These are phyloP conservation scores for Batillaria attramentaria DNA, from an alignment of 1,140 invertebrate species.

Conservation along the genomic window DNA sequence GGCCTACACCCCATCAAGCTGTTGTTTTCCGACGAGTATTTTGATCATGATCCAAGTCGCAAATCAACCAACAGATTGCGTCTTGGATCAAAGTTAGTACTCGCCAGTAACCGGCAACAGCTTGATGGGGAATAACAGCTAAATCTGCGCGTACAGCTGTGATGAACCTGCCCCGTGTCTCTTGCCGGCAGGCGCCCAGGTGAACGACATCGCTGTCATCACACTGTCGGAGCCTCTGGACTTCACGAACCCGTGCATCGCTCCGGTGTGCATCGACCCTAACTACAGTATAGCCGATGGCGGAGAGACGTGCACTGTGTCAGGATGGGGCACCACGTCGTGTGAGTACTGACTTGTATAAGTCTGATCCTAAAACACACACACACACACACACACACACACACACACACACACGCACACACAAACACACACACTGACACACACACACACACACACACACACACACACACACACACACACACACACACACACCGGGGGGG, in stretches of 20 bases:
- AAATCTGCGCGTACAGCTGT: too few species aligned
- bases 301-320: conserved; percentile 11
- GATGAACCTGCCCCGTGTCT: too few species aligned
- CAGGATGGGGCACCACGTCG: conserved; percentile 24
- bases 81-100: too few species aligned
- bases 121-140: too few species aligned
- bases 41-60: too few species aligned
- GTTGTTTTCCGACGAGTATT: too few species aligned
- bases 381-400: neutral
- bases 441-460: conserved; percentile 16
- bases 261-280: conserved; percentile 6
- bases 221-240: conserved; percentile 12
- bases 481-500: neutral
- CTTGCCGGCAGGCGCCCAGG: neutral
- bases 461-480: conserved; percentile 2
- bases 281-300: neutral
- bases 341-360: conserved; percentile 12
- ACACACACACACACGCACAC: conserved; percentile 1
- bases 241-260: conserved; percentile 13
- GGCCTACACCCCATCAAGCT: too few species aligned
- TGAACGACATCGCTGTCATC: conserved; percentile 29
- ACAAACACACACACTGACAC: conserved; percentile 5
- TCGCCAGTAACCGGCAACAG: too few species aligned
- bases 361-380: neutral
- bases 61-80: too few species aligned